Percentiles rank a stretch among this genome's conserved stretches.
Conservation (phyloP, 2,113 vertebrate species). For the Melospiza melodia region DNA sequence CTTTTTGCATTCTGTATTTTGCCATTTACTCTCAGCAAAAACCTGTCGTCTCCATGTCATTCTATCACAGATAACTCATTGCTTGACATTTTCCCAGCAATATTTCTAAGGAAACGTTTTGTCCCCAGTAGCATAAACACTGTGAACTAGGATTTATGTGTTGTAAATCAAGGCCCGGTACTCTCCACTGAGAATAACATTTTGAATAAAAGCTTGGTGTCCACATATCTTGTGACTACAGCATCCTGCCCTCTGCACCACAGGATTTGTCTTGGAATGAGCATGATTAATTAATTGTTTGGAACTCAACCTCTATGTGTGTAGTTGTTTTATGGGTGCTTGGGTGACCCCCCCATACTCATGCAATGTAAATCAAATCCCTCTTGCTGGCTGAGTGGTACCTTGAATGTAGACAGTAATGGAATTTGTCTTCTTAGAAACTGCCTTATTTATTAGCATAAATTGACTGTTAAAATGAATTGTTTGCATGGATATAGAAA, state of each 20-base stretch:
- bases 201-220: background rate
- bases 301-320: background rate
- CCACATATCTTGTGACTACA: background rate
- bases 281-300: background rate
- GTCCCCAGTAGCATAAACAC: constrained; percentile 19
- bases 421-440: background rate
- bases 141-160: background rate
- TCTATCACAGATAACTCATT: background rate
- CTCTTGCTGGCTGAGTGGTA: background rate
- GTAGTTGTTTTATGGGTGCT: background rate
- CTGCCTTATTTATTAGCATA: background rate
- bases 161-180: background rate
- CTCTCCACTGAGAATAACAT: background rate
- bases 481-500: background rate
- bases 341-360: background rate
- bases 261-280: background rate
- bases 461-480: background rate
- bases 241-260: background rate
- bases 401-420: background rate
- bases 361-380: background rate
- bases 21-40: constrained; percentile 4
- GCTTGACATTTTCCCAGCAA: background rate
- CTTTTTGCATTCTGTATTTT: background rate
- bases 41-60: background rate
- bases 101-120: constrained; percentile 8